These are phyloP conservation scores for Adelphocoris suturalis DNA, from an alignment of 2,888 invertebrate species.

Conservation along the genomic window DNA sequence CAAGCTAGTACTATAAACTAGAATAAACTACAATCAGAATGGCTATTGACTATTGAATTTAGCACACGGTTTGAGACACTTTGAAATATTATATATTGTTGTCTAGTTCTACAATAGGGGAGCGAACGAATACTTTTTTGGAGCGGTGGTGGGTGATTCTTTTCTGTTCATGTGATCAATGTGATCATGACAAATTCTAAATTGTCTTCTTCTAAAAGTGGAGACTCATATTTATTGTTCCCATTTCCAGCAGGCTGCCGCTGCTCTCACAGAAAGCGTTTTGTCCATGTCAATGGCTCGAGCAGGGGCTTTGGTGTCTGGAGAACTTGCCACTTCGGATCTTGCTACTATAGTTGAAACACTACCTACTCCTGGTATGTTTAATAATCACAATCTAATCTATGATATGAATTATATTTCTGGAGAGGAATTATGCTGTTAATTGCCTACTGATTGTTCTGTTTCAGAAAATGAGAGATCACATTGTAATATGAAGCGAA, in stretches of 20 bases:
- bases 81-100: no score
- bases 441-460: not conserved
- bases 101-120: no score
- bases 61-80: no score
- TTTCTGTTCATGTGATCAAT: no score
- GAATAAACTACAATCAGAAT: no score
- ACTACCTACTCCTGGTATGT: slow-evolving; percentile 78
- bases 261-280: slow-evolving; percentile 92
- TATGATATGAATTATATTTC: no score
- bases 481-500: slow-evolving; percentile 69
- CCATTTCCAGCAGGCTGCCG: slow-evolving; percentile 86
- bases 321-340: slow-evolving; percentile 81
- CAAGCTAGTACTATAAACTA: no score
- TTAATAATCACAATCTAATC: not conserved
- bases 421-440: no score
- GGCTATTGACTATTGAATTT: no score
- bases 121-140: no score
- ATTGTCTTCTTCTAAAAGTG: not conserved
- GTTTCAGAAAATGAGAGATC: slow-evolving; percentile 68
- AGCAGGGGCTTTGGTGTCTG: slow-evolving; percentile 84
- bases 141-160: no score
- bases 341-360: slow-evolving; percentile 93
- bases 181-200: no score
- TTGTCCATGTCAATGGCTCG: slow-evolving; percentile 86
- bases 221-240: not conserved